Percentiles rank a stretch among this genome's conserved stretches.
Evolutionary conservation across 2,888 invertebrate genomes (phyloP).

Genomic region (Strigamia crassipes): DNA sequence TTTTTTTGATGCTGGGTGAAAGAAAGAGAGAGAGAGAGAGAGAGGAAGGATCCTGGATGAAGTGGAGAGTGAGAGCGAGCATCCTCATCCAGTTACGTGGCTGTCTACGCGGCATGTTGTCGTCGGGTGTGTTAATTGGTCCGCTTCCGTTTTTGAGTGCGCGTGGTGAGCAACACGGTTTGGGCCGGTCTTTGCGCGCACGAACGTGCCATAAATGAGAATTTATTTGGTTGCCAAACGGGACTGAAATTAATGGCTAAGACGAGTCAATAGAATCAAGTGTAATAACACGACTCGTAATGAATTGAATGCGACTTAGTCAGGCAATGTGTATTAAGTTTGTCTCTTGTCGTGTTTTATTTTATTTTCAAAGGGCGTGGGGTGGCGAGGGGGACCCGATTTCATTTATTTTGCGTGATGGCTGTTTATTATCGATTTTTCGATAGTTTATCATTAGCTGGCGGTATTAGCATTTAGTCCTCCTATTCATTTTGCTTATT

Average conservation of each 20-base stretch:
- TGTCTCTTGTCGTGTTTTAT: slow-evolving; percentile 25
- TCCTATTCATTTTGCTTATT: slow-evolving; percentile 12
- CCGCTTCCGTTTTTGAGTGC: slow-evolving; percentile 42
- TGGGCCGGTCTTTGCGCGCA: slow-evolving; percentile 39
- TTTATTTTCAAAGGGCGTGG: not conserved
- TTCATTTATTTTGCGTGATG: slow-evolving; percentile 16
- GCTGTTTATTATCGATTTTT: slow-evolving; percentile 15
- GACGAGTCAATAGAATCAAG: slow-evolving; percentile 44
- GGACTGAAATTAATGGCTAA: slow-evolving; percentile 43
- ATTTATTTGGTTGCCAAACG: slow-evolving; percentile 40
- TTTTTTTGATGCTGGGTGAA: not conserved
- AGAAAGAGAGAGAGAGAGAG: not conserved
- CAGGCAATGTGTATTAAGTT: slow-evolving; percentile 39
- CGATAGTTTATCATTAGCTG: slow-evolving; percentile 6
- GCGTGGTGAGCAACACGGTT: slow-evolving; percentile 42
- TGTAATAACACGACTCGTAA: slow-evolving; percentile 40
- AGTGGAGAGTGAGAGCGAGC: not conserved
- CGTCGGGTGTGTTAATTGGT: slow-evolving; percentile 31
- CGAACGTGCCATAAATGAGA: slow-evolving; percentile 31
- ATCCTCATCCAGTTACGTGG: slow-evolving; percentile 16
- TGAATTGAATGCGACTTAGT: slow-evolving; percentile 40
- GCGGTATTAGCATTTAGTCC: not conserved
- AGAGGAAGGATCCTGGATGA: not conserved
- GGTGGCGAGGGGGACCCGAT: not conserved
- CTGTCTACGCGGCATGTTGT: slow-evolving; percentile 16